These are phyloP conservation scores for Rhimphoctona megacephalus DNA, from an alignment of 2,888 invertebrate species.

Conservation along the genomic window DNA sequence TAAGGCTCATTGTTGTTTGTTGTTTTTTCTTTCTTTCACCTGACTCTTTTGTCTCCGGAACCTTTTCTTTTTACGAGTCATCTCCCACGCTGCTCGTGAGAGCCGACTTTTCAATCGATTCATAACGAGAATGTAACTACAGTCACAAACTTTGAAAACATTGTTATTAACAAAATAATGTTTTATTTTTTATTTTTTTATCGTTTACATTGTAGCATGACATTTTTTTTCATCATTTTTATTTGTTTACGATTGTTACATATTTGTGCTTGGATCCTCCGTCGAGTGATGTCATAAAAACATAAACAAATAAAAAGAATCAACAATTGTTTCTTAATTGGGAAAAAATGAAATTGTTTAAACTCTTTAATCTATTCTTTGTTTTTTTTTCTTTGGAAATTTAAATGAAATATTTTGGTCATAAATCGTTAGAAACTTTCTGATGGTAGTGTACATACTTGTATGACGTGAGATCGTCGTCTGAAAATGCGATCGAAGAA, in stretches of 20 bases:
- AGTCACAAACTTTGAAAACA: neutral
- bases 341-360: neutral
- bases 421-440: neutral
- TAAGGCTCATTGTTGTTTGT: neutral
- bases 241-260: neutral
- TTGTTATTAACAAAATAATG: neutral
- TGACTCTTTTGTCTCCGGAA: conserved; percentile 30
- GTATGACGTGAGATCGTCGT: conserved; percentile 42
- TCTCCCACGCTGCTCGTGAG: conserved; percentile 59
- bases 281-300: no score
- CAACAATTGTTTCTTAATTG: neutral
- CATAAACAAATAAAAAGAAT: neutral
- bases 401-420: no score
- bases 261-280: neutral
- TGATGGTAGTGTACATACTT: neutral
- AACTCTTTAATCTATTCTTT: neutral
- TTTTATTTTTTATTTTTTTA: neutral
- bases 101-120: conserved; percentile 49
- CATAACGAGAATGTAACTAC: conserved; percentile 13
- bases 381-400: neutral
- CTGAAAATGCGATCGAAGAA: conserved; percentile 47
- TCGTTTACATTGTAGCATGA: neutral
- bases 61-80: conserved; percentile 52
- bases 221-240: neutral
- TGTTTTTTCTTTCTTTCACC: conserved; percentile 10